phyloP scores from a whole-genome alignment of 2,113 vertebrate species.

The Geococcyx californianus region DNA sequence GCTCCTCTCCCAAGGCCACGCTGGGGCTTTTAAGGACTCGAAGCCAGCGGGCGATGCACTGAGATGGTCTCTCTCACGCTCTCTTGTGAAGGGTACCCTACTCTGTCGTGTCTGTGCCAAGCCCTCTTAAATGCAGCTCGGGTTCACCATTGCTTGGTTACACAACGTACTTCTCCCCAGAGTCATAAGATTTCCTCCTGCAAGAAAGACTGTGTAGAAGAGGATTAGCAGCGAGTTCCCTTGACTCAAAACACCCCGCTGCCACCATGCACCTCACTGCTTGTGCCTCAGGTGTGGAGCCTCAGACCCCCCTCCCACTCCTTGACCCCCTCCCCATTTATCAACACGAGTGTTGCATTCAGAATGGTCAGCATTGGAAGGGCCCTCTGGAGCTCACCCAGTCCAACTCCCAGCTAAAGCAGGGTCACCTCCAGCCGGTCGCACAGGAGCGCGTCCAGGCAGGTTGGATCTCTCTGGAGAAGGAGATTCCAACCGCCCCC shows the following conservation, averaged over 20 bases:
- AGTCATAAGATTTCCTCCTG: constrained; percentile 12
- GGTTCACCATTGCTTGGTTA: constrained; percentile 47
- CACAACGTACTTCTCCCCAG: constrained; percentile 33
- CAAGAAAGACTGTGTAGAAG: constrained; percentile 14
- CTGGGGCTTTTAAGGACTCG: constrained; percentile 27
- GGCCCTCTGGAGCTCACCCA: no score
- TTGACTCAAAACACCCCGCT: not conserved
- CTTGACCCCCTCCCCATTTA: accelerated
- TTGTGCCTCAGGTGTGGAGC: accelerated
- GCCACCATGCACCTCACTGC: not conserved
- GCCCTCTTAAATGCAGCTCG: constrained; percentile 6
- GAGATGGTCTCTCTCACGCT: constrained; percentile 40
- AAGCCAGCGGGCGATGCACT: not conserved
- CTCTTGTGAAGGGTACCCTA: not conserved
- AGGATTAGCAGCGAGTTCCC: constrained; percentile 7
- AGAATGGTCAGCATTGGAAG: not conserved
- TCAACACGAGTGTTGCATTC: not conserved
- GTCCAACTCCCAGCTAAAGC: no score
- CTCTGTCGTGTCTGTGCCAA: constrained; percentile 13
- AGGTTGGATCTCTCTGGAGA: no score
- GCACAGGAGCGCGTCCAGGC: no score
- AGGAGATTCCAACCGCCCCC: no score
- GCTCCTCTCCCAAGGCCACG: not conserved
- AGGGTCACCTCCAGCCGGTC: no score
- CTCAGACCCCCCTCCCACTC: accelerated